Conservation (phyloP, 2,113 vertebrate species). For the Rhinichthys klamathensis region DNA sequence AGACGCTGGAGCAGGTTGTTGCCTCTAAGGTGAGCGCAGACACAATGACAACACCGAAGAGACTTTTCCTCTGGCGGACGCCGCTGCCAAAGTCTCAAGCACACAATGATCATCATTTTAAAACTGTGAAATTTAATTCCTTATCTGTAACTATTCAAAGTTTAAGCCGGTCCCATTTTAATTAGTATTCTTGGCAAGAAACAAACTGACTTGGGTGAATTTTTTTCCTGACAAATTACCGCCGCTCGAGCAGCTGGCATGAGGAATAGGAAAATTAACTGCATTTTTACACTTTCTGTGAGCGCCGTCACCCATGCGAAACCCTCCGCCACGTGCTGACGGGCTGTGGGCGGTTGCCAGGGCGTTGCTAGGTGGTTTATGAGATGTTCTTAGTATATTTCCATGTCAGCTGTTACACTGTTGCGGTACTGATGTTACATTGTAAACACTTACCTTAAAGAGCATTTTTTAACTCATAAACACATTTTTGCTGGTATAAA, state of each 20-base stretch:
- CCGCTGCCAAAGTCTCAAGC: slow-evolving; percentile 45
- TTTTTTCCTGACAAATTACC: slow-evolving; percentile 58
- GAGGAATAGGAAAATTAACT: slow-evolving; percentile 54
- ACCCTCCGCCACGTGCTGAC: neutral
- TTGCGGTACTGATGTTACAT: neutral
- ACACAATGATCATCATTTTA: slow-evolving; percentile 54
- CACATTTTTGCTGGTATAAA: no score
- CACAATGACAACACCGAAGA: slow-evolving; percentile 10
- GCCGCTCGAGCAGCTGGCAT: slow-evolving; percentile 54
- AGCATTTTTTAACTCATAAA: no score
- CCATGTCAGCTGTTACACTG: neutral
- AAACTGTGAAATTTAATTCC: slow-evolving; percentile 64
- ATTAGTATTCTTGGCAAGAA: slow-evolving; percentile 62
- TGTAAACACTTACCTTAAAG: no score
- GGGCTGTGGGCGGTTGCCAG: neutral
- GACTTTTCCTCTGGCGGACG: slow-evolving; percentile 23
- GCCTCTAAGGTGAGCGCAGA: slow-evolving; percentile 44
- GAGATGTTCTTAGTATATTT: neutral
- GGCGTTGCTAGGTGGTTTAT: neutral
- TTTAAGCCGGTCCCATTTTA: slow-evolving; percentile 60
- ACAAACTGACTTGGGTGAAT: slow-evolving; percentile 45
- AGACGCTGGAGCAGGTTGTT: slow-evolving; percentile 26
- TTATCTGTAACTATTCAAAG: slow-evolving; percentile 63
- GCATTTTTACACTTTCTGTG: slow-evolving; percentile 28
- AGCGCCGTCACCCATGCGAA: neutral